Conservation (phyloP, 2,113 vertebrate species). For the Rousettus leschenaultii region DNA sequence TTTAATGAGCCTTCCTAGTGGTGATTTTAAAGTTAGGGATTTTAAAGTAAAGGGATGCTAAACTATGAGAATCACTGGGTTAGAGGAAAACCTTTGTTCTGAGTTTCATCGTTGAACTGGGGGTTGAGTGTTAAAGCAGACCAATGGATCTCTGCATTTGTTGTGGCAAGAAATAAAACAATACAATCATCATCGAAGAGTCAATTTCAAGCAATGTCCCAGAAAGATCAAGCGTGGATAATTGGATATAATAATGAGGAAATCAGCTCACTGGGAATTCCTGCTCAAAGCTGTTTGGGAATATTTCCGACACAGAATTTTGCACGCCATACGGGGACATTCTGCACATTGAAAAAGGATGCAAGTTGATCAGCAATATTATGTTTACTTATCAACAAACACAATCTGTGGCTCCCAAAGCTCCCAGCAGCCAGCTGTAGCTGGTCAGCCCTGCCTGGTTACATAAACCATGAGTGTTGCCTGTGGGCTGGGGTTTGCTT, state of each 20-base stretch:
- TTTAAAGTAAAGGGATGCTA: neutral
- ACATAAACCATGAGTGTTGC: neutral
- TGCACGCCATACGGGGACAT: neutral
- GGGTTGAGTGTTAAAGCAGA: slow-evolving; percentile 9
- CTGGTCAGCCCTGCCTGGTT: neutral
- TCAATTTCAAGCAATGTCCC: neutral
- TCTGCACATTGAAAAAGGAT: neutral
- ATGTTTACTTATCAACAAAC: slow-evolving; percentile 25
- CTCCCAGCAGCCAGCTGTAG: neutral
- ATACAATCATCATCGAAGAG: neutral
- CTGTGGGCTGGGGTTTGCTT: neutral
- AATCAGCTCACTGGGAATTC: slow-evolving; percentile 33
- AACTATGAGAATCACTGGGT: neutral
- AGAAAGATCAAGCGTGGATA: neutral
- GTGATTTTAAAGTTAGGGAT: neutral
- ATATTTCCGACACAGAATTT: slow-evolving; percentile 48
- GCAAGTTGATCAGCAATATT: slow-evolving; percentile 24
- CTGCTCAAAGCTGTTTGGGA: slow-evolving; percentile 8
- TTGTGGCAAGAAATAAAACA: slow-evolving; percentile 10
- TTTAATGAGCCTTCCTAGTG: neutral
- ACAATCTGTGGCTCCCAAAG: slow-evolving; percentile 1
- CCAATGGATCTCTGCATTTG: neutral
- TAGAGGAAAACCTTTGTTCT: neutral
- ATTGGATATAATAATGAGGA: neutral
- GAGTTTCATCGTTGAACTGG: neutral